Base-by-base conservation (phyloP, 1,140 invertebrate species). In the Drosophila tani region DNA sequence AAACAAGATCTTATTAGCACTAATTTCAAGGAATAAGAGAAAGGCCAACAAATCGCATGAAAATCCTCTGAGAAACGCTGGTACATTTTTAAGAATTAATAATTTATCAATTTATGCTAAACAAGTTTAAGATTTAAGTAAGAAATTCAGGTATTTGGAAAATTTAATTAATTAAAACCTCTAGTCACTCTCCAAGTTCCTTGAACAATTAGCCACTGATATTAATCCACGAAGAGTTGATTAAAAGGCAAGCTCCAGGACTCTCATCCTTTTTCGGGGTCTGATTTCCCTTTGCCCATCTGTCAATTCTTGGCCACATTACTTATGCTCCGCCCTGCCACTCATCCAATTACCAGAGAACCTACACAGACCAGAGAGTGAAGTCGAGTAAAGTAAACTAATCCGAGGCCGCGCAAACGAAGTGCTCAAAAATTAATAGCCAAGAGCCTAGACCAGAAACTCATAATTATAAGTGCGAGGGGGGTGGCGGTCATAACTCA, bases 381-480 rank as follows among this genome's bases (percentile, higher is more conserved):
- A 21, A 55, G 51, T 55, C 32, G 15, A 24, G 53, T 40, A 21
- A 55, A 55, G 51, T 59, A 83, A 87, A 88, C 80, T 88, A 87
- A 87, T 87, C 84, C 79, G 41, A 73, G 77, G 70, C 75, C 70
- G 62, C 60, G 83, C 21, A 80, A 86, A 73, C 77, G 35, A 80
- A 74, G 51, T 62, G 84, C 84, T 87, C 76, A 88, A 88, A 87
- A 84, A 87, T 87, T 81, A 87, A 87, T 87, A 86, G 79, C 59
- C 77, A 81, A 69, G 70, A 76, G 67, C 71, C 45, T 51, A 67
- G 65, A 59, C 70, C 71, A 51, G 74, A 53, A 76, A 46, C 53
- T 87, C 80, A 81, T 81, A 87, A 87, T 88, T 83, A 78, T 81
- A 80, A 53, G 58, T 24, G 59, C 12, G 47, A 32, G 9, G 3